Base-by-base conservation (phyloP, 2,888 invertebrate species). In the Eupithecia inturbata region DNA sequence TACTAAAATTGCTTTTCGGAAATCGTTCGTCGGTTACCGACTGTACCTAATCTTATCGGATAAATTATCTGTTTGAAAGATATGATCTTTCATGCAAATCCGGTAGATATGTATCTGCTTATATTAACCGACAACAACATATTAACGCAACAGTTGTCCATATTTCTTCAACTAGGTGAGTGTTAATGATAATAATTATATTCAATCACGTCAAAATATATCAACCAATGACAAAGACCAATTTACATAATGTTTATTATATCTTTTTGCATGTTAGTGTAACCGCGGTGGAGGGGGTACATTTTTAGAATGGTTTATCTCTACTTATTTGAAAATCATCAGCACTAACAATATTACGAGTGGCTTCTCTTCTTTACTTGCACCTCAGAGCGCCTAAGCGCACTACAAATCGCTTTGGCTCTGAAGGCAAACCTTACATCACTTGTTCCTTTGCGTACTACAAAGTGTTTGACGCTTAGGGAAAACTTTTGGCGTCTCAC, bases 31-130 rank as follows among this genome's bases (percentile, higher is more conserved):
- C 39, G 22, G 26, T 66, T 36, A 66, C 66, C n/a, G 5, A 22
- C 12, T 26, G 5, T n/a, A n/a, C n/a, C n/a, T n/a, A 39, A 66
- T 66, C 66, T 66, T 66, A 66, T 66, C 66, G 39, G 7, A 31
- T 26, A 26, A 66, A 26, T 36, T 22, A 66, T 64, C 63, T 33
- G 5, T 22, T 14, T 19, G 33, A 9, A 63, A 33, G 28, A 63
- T 63, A 64, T 36, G 33, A 33, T 66, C 26, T 36, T 66, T 36
- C 39, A 39, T 14, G 14, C 64, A 26, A 66, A 66, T 66, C 39
- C 66, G 66, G 0, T 64, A 64, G 33, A 64, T 33, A n/a, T 64
- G 31, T 36, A 36, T 9, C 36, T 33, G 33, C n/a, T 64, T 39
- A 66, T 66, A 39, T 26, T 66, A 66, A 26, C 26, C 33, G 66